These are phyloP conservation scores for Dynastes tityus DNA, from an alignment of 2,888 invertebrate species.

Conservation along the genomic window DNA sequence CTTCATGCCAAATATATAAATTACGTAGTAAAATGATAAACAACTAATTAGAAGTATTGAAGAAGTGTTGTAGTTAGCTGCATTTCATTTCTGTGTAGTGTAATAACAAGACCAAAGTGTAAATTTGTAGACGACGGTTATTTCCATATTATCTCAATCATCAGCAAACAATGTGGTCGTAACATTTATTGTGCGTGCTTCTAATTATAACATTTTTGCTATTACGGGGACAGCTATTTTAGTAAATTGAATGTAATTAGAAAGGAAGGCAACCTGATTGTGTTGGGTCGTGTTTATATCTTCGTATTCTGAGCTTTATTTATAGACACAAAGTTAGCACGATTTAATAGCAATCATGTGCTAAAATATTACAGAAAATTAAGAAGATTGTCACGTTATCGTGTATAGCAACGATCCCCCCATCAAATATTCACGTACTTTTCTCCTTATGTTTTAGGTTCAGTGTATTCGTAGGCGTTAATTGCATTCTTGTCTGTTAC, in stretches of 20 bases:
- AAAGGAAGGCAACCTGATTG: neutral
- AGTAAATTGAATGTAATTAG: constrained; percentile 40
- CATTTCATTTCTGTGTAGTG: no score
- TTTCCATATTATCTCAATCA: constrained; percentile 14
- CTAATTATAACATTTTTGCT: constrained; percentile 44
- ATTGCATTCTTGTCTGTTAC: neutral
- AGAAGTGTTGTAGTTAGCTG: no score
- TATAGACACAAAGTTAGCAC: constrained; percentile 5
- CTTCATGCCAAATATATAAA: no score
- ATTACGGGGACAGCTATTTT: constrained; percentile 35
- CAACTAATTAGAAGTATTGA: no score
- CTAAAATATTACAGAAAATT: neutral
- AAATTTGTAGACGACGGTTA: constrained; percentile 24
- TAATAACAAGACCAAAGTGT: neutral
- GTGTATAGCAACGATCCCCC: neutral
- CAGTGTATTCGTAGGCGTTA: constrained; percentile 13
- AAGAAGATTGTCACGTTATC: constrained; percentile 14
- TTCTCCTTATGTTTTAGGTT: neutral
- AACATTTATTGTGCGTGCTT: constrained; percentile 38
- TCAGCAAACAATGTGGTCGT: constrained; percentile 24
- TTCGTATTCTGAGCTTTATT: constrained; percentile 1
- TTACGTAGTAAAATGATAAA: no score
- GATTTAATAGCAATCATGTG: neutral
- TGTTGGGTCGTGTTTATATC: constrained; percentile 8
- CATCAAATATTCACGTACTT: neutral